A percentile compares a stretch with the other conserved stretches of the same genome.
Evolutionary conservation across 2,797 vertebrate genomes (phyloP).

Genomic region (Catamblyrhynchus diadema): DNA sequence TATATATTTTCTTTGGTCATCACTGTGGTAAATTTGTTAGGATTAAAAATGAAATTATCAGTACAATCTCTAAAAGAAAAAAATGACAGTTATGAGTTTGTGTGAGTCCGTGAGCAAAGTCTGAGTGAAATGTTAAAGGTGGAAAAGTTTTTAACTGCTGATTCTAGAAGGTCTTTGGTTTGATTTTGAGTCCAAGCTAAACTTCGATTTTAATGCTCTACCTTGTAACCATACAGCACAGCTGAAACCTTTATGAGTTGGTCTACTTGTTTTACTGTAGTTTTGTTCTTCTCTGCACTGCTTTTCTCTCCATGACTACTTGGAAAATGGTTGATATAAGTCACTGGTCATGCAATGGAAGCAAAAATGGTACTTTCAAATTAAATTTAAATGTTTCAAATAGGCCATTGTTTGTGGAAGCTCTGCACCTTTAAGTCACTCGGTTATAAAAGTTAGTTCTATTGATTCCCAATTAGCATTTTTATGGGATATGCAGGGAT

Average conservation of each 20-base stretch:
- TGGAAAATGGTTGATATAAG: neutral
- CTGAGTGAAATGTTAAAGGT: neutral
- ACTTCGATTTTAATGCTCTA: neutral
- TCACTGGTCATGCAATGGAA: neutral
- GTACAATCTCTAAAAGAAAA: neutral
- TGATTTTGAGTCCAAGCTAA: neutral
- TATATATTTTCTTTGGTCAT: constrained; percentile 27
- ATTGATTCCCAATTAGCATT: constrained; percentile 2
- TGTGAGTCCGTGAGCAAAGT: neutral
- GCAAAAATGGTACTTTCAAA: neutral
- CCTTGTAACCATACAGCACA: neutral
- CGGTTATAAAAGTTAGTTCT: constrained; percentile 20
- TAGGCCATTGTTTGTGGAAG: constrained; percentile 12
- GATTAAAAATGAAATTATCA: neutral
- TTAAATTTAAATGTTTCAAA: constrained; percentile 23
- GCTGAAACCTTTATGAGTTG: neutral
- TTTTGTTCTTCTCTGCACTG: neutral
- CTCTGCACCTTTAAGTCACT: constrained; percentile 3
- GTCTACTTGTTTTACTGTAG: neutral
- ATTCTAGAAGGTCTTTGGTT: neutral
- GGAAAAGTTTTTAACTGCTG: neutral
- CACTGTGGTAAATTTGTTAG: neutral
- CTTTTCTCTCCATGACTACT: neutral
- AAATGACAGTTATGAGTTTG: neutral
- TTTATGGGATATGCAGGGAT: neutral